Evolutionary conservation across 2,113 vertebrate genomes (phyloP).

Genomic region (Thalassarche chlororhynchos): DNA sequence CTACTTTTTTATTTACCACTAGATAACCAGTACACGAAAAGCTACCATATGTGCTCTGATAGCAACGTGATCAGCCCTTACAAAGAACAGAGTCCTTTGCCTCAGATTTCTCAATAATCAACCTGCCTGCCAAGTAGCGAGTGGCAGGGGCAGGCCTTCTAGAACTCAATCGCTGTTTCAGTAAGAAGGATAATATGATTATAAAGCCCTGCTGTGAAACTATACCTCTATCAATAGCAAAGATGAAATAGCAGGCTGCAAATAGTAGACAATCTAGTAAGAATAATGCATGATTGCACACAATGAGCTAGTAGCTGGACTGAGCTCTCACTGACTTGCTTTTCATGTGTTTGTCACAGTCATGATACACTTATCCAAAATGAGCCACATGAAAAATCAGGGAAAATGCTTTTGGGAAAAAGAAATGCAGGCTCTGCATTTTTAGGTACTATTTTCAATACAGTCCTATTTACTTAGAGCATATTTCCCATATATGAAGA

Average conservation of each 20-base stretch:
- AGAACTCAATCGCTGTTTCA: not conserved
- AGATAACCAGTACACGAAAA: not conserved
- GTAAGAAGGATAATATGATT: not conserved
- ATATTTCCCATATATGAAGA: not conserved
- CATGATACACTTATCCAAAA: not conserved
- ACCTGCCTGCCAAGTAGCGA: not conserved
- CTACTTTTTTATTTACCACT: not conserved
- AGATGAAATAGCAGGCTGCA: not conserved
- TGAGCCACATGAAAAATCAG: not conserved
- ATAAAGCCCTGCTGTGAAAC: not conserved
- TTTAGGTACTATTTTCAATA: not conserved
- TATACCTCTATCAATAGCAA: not conserved
- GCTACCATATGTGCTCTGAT: not conserved
- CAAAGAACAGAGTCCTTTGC: conserved; percentile 8
- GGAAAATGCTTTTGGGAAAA: not conserved
- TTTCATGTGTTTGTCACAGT: not conserved
- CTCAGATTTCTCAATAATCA: conserved; percentile 17
- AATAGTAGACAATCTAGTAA: not conserved
- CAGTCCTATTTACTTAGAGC: not conserved
- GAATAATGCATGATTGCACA: not conserved
- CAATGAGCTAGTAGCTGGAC: not conserved
- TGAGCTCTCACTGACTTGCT: not conserved
- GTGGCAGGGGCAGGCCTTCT: not conserved
- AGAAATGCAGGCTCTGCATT: not conserved
- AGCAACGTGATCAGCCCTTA: not conserved